A percentile compares a stretch with the other conserved stretches of the same genome.
These are phyloP conservation scores for Zenarchopterus dispar DNA, from an alignment of 2,797 vertebrate genomes.

Conservation along the genomic window DNA sequence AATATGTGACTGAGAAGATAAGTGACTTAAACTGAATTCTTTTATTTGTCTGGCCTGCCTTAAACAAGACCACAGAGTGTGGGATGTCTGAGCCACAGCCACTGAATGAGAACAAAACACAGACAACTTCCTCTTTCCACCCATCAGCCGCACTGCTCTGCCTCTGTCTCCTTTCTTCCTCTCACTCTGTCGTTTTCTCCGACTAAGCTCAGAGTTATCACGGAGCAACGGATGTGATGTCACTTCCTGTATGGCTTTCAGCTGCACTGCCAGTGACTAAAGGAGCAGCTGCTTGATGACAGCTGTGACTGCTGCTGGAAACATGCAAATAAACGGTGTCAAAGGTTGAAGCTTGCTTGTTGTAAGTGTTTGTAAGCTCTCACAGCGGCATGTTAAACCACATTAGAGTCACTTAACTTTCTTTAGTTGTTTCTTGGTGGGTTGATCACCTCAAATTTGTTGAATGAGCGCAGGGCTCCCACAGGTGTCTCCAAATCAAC, in stretches of 20 bases:
- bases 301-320: slow-evolving; percentile 73
- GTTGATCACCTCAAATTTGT: slow-evolving; percentile 6
- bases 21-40: slow-evolving; percentile 67
- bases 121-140: slow-evolving; percentile 85
- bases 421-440: slow-evolving; percentile 16
- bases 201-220: slow-evolving; percentile 75
- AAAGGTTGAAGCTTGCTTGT: slow-evolving; percentile 58
- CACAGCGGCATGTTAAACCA: slow-evolving; percentile 43
- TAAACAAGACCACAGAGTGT: slow-evolving; percentile 76
- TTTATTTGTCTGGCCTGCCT: slow-evolving; percentile 77
- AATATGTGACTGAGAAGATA: slow-evolving; percentile 67
- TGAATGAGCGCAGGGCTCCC: slow-evolving; percentile 2
- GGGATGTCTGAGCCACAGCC: slow-evolving; percentile 70
- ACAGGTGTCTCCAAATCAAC: slow-evolving; percentile 14
- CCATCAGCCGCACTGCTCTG: slow-evolving; percentile 57
- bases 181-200: slow-evolving; percentile 64
- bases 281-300: slow-evolving; percentile 70
- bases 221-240: slow-evolving; percentile 84
- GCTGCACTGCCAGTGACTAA: slow-evolving; percentile 55
- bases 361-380: slow-evolving; percentile 42
- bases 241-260: slow-evolving; percentile 84
- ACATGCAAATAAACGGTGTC: slow-evolving; percentile 74
- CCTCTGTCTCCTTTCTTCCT: slow-evolving; percentile 63
- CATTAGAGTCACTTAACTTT: slow-evolving; percentile 16
- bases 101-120: slow-evolving; percentile 69